Percentiles rank a stretch among this genome's conserved stretches.
These are phyloP conservation scores for Montipora capitata DNA, from an alignment of 92 coral and sea anemone genomes.

Conservation along the genomic window DNA sequence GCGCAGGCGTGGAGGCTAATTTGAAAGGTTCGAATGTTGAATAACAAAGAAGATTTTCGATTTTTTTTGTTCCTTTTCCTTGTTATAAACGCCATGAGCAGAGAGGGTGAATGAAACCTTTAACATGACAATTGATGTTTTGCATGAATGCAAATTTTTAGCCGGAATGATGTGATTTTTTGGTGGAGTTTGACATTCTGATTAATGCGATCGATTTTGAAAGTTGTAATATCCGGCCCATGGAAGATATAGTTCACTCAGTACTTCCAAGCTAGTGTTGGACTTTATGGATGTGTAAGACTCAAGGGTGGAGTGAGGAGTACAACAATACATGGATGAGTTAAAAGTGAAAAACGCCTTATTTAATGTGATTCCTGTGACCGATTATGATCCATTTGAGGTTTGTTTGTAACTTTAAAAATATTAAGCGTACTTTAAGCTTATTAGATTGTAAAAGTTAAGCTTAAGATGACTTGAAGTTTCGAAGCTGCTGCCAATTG, in stretches of 20 bases:
- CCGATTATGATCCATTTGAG: constrained; percentile 99
- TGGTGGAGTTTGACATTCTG: constrained; percentile 59
- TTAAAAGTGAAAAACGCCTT: constrained; percentile 71
- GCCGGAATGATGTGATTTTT: constrained; percentile 10
- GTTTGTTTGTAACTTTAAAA: constrained; percentile 54
- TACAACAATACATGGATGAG: constrained; percentile 32
- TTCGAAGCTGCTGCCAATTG: constrained; percentile 32
- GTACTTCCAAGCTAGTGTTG: constrained; percentile 23
- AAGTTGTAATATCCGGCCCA: too few relatives aligned
- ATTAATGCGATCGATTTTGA: not conserved
- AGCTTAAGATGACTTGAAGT: not conserved
- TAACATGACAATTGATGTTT: not conserved
- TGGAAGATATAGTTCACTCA: constrained; percentile 4
- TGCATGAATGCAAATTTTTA: not conserved
- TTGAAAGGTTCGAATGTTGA: constrained; percentile 91
- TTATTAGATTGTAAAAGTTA: not conserved
- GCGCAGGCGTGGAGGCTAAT: constrained; percentile 98
- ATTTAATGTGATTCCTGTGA: constrained; percentile 85
- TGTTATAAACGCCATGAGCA: not conserved
- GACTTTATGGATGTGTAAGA: constrained; percentile 33
- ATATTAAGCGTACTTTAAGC: too few relatives aligned
- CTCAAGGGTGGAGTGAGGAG: constrained; percentile 11
- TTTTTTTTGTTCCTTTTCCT: constrained; percentile 2
- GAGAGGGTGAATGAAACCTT: not conserved
- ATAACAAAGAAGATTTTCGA: constrained; percentile 78